Percentiles rank a stretch among this genome's conserved stretches.
Conservation (phyloP, 2,888 invertebrate species). For the Trachelus troglodyta region DNA sequence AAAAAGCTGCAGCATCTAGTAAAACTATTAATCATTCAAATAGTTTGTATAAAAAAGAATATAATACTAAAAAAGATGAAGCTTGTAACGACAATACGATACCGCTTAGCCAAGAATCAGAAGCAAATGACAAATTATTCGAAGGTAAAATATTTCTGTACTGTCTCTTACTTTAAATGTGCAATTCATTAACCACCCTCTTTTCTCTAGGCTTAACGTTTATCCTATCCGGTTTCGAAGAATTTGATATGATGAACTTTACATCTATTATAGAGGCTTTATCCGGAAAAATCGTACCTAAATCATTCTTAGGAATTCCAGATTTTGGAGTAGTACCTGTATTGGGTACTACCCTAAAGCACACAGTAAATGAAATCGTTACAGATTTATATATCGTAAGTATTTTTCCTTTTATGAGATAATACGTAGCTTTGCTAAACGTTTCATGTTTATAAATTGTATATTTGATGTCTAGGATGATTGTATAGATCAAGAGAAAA, state of each 20-base stretch:
- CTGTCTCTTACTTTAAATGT: neutral
- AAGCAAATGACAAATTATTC: slow-evolving; percentile 43
- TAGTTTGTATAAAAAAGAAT: neutral
- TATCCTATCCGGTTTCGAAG: slow-evolving; percentile 65
- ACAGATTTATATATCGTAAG: slow-evolving; percentile 79
- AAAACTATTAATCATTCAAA: neutral
- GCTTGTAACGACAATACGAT: slow-evolving; percentile 42
- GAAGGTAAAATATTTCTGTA: slow-evolving; percentile 34
- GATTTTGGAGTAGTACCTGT: slow-evolving; percentile 77
- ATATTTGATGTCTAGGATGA: slow-evolving; percentile 69
- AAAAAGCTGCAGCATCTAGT: neutral
- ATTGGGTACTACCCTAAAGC: slow-evolving; percentile 65
- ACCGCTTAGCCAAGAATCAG: slow-evolving; percentile 50
- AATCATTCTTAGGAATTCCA: slow-evolving; percentile 68
- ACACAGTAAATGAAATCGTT: slow-evolving; percentile 72
- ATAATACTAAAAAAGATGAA: slow-evolving; percentile 11
- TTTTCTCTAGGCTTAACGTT: slow-evolving; percentile 54
- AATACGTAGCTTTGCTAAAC: neutral
- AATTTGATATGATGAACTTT: slow-evolving; percentile 41
- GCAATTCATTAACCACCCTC: neutral
- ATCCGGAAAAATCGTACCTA: slow-evolving; percentile 69
- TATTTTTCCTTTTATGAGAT: slow-evolving; percentile 23
- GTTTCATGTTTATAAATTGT: neutral
- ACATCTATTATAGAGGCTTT: slow-evolving; percentile 69
- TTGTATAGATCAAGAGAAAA: slow-evolving; percentile 71